Base-by-base conservation (phyloP, 2,113 vertebrate species). In the Procapra przewalskii region DNA sequence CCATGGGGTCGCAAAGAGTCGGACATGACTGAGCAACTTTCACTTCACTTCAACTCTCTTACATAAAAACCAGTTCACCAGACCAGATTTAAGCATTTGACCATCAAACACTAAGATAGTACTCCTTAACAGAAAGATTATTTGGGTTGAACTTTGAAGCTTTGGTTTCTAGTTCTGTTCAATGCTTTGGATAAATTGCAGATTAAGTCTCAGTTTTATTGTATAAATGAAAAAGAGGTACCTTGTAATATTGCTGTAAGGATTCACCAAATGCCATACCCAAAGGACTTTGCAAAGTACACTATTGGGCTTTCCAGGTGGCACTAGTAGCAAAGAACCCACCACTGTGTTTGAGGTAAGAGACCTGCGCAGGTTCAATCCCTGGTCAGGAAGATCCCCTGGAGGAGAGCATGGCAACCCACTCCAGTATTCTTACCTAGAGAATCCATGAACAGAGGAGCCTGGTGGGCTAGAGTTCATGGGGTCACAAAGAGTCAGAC, bases 11-110 rank as follows among this genome's bases (percentile, higher is more conserved):
- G 0, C 60, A 62, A 15, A 31, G 60, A 62, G 29, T 62, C 1
- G 0, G 60, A 62, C 29, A 33, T 0, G 6, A 62, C 29, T 62
- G 13, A 59, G 25, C 2, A 1, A 5, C 57, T 59, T 59, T 27
- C 25, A 57, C 55, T 57, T 57, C 57, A 29, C 25, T 59, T 59
- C 57, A 59, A 40, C 8, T 31, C 12, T 45, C 13, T 87, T 57
- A 60, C 14, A 0, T 52, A 10, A 59, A 55, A 85, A 57, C 5
- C 7, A 54, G n/a, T 62, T 55, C 31, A 59, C 5, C 60, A 40
- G 13, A 57, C 11, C 48, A 77, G 54, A 55, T 55, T 40, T 50
- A 77, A 88, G 19, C 43, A 33, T 25, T 80, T 79, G 52, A 43
- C 33, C 59, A 75, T 52, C 9, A 52, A 94, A 64, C 40, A 77